These are phyloP conservation scores for Tenthredo notha DNA, from an alignment of 2,888 invertebrate genomes.

Conservation along the genomic window DNA sequence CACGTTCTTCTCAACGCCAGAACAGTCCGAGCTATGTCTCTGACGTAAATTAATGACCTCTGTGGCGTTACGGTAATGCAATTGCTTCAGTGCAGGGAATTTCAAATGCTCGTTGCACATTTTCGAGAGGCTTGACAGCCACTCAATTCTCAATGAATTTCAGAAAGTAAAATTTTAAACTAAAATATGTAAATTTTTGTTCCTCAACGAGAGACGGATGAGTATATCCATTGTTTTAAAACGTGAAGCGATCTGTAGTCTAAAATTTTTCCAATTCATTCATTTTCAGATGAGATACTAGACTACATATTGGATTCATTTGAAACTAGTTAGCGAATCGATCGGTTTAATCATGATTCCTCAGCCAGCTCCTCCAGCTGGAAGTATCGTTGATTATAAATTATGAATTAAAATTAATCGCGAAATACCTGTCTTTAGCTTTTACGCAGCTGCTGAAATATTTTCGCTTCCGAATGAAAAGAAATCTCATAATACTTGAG, in stretches of 20 bases:
- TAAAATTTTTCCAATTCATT: background rate
- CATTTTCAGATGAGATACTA: background rate
- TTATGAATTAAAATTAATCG: background rate
- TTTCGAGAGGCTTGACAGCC: slow-evolving; percentile 7
- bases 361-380: background rate
- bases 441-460: background rate
- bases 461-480: background rate
- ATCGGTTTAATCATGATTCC: background rate
- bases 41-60: slow-evolving; percentile 49
- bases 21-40: slow-evolving; percentile 44
- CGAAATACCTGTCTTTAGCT: background rate
- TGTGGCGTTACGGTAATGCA: slow-evolving; percentile 25
- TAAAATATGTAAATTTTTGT: background rate
- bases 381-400: background rate
- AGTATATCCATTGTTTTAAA: background rate
- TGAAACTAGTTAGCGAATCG: background rate
- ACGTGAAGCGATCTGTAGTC: background rate
- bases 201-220: background rate
- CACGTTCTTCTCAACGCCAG: slow-evolving; percentile 26
- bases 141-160: background rate
- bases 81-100: slow-evolving; percentile 24
- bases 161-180: background rate
- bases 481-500: background rate
- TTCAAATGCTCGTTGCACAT: background rate
- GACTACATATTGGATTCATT: background rate